Evolutionary conservation across 1,140 invertebrate genomes (phyloP).

Genomic region (Lucilia cuprina): DNA sequence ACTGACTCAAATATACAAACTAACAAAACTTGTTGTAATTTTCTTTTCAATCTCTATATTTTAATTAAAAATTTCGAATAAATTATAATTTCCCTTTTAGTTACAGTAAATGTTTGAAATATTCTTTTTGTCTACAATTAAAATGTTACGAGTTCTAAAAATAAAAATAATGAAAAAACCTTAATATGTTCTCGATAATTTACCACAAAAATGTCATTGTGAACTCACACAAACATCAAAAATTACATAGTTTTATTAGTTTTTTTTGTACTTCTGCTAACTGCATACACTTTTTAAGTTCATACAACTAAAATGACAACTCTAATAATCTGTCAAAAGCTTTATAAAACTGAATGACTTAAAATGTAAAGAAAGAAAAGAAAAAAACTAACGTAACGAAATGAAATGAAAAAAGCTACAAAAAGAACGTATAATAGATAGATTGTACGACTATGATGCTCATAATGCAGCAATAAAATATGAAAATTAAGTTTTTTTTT

Average conservation of each 20-base stretch:
- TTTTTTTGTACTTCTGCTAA: neutral
- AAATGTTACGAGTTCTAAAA: no score
- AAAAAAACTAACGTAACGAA: neutral
- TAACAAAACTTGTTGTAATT: no score
- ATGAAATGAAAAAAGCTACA: neutral
- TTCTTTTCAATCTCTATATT: no score
- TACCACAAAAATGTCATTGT: neutral
- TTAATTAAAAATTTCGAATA: no score
- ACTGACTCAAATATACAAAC: no score
- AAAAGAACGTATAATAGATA: neutral
- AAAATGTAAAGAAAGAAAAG: neutral
- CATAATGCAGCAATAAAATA: neutral
- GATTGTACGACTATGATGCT: neutral
- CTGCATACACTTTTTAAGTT: neutral
- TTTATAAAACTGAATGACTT: neutral
- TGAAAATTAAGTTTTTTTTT: neutral
- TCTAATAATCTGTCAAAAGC: constrained; percentile 2
- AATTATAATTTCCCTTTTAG: no score
- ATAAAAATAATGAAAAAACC: neutral
- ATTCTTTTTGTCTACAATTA: no score
- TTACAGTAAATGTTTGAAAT: no score
- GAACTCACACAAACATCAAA: neutral
- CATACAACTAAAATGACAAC: neutral
- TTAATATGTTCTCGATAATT: neutral
- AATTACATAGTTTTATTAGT: neutral